These are phyloP conservation scores for Diachasmimorpha longicaudata DNA, from an alignment of 1,140 invertebrate species.

Conservation along the genomic window DNA sequence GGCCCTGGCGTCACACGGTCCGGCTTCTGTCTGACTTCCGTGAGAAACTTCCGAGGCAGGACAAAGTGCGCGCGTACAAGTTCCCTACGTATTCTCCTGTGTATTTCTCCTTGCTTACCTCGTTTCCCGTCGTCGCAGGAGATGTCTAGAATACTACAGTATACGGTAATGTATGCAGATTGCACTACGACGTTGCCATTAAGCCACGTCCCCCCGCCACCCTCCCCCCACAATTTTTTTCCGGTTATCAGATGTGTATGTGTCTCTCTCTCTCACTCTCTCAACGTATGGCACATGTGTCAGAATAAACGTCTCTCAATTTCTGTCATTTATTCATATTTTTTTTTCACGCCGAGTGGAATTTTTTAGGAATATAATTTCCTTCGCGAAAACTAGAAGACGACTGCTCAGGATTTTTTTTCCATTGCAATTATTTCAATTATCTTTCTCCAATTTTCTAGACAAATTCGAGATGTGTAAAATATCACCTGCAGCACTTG, in stretches of 20 bases:
- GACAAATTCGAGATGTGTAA: background rate
- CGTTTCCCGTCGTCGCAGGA: slow-evolving; percentile 1
- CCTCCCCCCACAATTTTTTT: slow-evolving; percentile 40
- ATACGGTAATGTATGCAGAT: slow-evolving; percentile 58
- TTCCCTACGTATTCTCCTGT: background rate
- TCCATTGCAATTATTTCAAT: background rate
- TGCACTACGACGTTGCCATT: slow-evolving; percentile 49
- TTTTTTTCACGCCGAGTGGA: background rate
- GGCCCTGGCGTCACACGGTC: slow-evolving; percentile 16
- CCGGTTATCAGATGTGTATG: background rate
- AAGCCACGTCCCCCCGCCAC: slow-evolving; percentile 54
- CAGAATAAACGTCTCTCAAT: background rate
- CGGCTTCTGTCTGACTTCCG: slow-evolving; percentile 45
- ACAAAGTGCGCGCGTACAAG: slow-evolving; percentile 34
- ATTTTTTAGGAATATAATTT: no score
- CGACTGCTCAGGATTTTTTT: no score
- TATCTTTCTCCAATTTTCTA: background rate
- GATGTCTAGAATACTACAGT: slow-evolving; percentile 24
- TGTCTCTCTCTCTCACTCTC: background rate
- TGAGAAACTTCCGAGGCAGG: slow-evolving; percentile 47
- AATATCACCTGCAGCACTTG: background rate
- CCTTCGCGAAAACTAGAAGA: no score
- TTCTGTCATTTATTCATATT: background rate
- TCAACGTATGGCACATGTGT: background rate
- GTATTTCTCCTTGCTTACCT: background rate